Percentiles rank a stretch among this genome's conserved stretches.
Evolutionary conservation across 1,140 invertebrate species (phyloP).

Genomic region (Charaxes varanes): DNA sequence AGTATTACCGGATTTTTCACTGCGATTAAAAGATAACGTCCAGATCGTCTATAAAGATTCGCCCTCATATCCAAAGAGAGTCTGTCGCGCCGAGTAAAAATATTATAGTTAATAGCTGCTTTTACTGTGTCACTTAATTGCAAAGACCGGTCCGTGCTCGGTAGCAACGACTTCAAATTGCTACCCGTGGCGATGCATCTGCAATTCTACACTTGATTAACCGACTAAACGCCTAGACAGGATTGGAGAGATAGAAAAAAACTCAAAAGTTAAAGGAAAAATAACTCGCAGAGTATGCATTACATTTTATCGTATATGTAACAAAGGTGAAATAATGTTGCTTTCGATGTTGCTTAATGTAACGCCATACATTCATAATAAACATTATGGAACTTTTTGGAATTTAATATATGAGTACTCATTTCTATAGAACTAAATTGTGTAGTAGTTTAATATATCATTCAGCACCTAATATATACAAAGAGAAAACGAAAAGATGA

Average conservation of each 20-base stretch:
- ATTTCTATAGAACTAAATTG: too few relatives aligned
- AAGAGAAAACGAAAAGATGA: too few relatives aligned
- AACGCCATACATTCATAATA: too few relatives aligned
- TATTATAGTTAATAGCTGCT: conserved; percentile 47
- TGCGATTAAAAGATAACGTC: conserved; percentile 16
- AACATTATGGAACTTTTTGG: too few relatives aligned
- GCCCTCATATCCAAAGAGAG: conserved; percentile 14
- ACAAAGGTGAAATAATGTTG: too few relatives aligned
- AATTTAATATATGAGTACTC: too few relatives aligned
- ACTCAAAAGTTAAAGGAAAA: too few relatives aligned
- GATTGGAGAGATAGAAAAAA: conserved; percentile 9
- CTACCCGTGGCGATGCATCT: conserved; percentile 42
- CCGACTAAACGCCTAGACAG: conserved; percentile 14
- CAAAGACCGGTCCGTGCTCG: conserved; percentile 39
- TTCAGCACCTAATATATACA: too few relatives aligned
- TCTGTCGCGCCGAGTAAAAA: conserved; percentile 28
- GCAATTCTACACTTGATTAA: conserved; percentile 37
- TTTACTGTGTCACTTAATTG: conserved; percentile 66
- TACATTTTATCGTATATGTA: too few relatives aligned
- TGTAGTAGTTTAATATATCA: too few relatives aligned
- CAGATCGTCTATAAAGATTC: conserved; percentile 20
- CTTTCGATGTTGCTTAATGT: too few relatives aligned
- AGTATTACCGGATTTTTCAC: conserved; percentile 4
- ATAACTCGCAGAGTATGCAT: too few relatives aligned
- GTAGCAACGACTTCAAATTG: conserved; percentile 63